phyloP scores from a whole-genome alignment of 1,140 invertebrate genomes.

The Parapsyche elsis region DNA sequence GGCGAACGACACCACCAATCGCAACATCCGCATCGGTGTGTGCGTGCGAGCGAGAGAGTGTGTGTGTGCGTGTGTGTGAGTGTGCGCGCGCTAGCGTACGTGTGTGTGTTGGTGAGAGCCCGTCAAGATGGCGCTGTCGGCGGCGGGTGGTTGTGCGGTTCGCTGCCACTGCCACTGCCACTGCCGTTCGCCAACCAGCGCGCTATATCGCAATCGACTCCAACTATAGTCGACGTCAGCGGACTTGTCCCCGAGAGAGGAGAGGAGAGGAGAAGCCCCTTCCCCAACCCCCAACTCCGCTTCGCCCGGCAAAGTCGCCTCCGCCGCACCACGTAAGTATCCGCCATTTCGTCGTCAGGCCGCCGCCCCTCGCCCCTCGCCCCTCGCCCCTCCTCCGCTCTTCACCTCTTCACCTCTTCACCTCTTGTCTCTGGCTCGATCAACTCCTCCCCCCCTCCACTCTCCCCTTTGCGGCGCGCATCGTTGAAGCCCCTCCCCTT shows the following conservation, averaged over 20 bases:
- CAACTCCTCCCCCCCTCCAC: slow-evolving; percentile 7
- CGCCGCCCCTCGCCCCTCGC: neutral
- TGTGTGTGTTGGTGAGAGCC: neutral
- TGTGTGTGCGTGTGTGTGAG: neutral
- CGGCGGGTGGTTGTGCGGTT: neutral
- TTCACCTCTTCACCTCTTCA: neutral
- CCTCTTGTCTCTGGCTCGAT: neutral
- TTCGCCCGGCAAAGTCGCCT: neutral
- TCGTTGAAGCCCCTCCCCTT: slow-evolving; percentile 44
- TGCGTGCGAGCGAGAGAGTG: neutral
- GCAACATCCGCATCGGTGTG: neutral
- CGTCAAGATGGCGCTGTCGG: slow-evolving; percentile 12
- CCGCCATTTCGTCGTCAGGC: neutral
- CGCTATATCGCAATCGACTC: neutral
- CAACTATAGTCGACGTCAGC: neutral
- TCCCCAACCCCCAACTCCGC: too few relatives aligned
- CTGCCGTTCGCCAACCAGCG: too few relatives aligned
- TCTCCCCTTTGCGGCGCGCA: neutral
- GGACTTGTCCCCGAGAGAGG: too few relatives aligned
- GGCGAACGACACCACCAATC: neutral
- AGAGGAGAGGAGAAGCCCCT: too few relatives aligned
- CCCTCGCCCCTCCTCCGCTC: neutral
- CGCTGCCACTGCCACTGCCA: slow-evolving; percentile 3
- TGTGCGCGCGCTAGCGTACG: neutral
- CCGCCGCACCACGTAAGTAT: neutral